Evolutionary conservation across 2,888 invertebrate genomes (phyloP), one percentile per base, ranked within the genome.

Genomic region (Brachypalpus laphriformis): DNA sequence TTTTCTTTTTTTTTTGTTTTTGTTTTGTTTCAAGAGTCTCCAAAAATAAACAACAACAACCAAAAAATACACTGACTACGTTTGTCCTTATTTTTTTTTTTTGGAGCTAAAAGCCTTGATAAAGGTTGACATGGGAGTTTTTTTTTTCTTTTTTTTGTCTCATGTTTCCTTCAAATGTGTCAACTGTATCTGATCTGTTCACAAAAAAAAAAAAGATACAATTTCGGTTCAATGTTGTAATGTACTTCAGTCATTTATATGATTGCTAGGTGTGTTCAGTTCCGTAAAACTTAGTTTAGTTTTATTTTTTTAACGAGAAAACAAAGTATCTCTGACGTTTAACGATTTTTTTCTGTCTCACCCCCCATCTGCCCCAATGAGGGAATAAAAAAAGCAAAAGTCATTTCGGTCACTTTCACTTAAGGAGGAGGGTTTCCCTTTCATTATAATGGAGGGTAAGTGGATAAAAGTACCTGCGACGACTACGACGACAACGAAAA

Each of bases 331-430:
- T 0, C 7, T 47, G 63, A 47, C 47, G 18, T 20, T 47, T 20
- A 47, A 18, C 45, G 9, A 45, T 16, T 18, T 18, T 45, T 16
- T 11, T 20, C 20, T 31, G 31, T 3, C 59, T 3, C 20, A 14
- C 14, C 22, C 11, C 8, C 14, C 34, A 25, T 8, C 14, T 42
- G 3, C 11, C 31, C 14, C n/a, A 14, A 11, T 11, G n/a, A n/a
- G 14, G 9, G 20, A 16, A n/a, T 4, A 25, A 14, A 40, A 54
- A 72, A 74, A 83, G 61, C 61, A 63, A 78, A 82, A 83, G 82
- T 83, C 66, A 78, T 68, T 63, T 68, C 56, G 82, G 78, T 72
- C 72, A 78, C 66, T 82, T 63, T 78, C 72, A 47, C 61, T 61
- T 54, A 45, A 63, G 54, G 31, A 31, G 34, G 20, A 65, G 57